Percentiles rank a stretch among this genome's conserved stretches.
These are phyloP conservation scores for Hippopotamus amphibius DNA, from an alignment of 2,113 vertebrate genomes.

Conservation along the genomic window DNA sequence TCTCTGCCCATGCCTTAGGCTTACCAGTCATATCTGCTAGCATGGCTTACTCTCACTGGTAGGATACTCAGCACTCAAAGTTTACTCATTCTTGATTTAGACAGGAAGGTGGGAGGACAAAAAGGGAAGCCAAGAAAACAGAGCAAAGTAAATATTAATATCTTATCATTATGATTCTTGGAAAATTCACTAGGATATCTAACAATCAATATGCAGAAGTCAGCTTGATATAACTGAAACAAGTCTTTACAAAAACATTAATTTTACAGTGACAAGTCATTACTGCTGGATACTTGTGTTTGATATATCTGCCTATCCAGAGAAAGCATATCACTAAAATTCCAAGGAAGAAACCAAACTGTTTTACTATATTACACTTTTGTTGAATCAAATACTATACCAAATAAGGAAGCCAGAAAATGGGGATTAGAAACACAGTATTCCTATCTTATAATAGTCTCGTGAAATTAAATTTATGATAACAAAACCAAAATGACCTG, in stretches of 20 bases:
- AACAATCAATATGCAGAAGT: background rate
- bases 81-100: conserved; percentile 39
- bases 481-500: background rate
- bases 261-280: conserved; percentile 17
- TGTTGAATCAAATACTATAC: conserved; percentile 39
- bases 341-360: conserved; percentile 27
- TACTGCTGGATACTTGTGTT: background rate
- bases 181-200: conserved; percentile 17
- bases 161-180: background rate
- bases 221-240: conserved; percentile 10
- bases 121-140: conserved; percentile 49
- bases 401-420: conserved; percentile 45
- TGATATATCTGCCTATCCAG: background rate
- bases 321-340: conserved; percentile 47
- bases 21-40: background rate
- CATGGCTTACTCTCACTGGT: conserved; percentile 12
- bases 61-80: background rate
- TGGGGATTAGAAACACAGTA: background rate
- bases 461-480: conserved; percentile 18
- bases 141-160: conserved; percentile 22
- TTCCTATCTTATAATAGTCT: background rate
- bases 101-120: background rate
- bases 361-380: conserved; percentile 35
- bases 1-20: background rate
- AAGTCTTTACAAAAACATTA: conserved; percentile 52